Base-by-base conservation (phyloP, 2,113 vertebrate genomes). In the Opisthocomus hoazin region DNA sequence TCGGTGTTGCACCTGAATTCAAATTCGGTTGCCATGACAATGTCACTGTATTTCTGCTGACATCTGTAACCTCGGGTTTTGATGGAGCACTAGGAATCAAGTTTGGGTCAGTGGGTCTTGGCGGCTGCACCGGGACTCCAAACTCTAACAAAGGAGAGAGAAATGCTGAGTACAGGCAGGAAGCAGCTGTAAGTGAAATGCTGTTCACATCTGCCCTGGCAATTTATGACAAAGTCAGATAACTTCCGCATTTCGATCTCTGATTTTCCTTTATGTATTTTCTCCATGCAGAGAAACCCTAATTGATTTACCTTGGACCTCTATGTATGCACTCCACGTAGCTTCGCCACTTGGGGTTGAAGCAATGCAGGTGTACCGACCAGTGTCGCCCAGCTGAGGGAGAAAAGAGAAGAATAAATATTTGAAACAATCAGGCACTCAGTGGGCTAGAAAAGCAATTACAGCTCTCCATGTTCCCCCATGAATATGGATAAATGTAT, bases 261-360 rank as follows among this genome's bases (percentile, higher is more conserved):
- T 79, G 57, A 64, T 77, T 86, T 95, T 84, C 37, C 65, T 76
- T 56, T 46, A 20, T 2, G 22, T 6, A 23, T 64, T 91, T 70
- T 45, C 58, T 53, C 63, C 57, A 30, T 1, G 8, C 53, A 70
- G 60, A 81, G 70, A 75, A 64, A 46, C 7, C 20, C 27, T 56
- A 9, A 63, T 39, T 61, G 60, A 68, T 94, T 98, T 98, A 99
- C 99, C 99, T 98, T 99, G 99, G 63, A 99, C 99, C 94, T 99
- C 99, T 81, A 99, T 98, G 97, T 98, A 99, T 4, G 99, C 99
- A 46, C 98, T 99, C 99, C 99, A 99, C 0, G 99, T 98, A 7
- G 99, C 99, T 95, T 99, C 99, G 8, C 99, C 99, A 6, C 99
- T 99, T 69, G 99, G 99, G 36, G 99, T 99, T 39, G 99, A 99